phyloP scores from a whole-genome alignment of 2,888 invertebrate species.

The Lasius fuliginosus region DNA sequence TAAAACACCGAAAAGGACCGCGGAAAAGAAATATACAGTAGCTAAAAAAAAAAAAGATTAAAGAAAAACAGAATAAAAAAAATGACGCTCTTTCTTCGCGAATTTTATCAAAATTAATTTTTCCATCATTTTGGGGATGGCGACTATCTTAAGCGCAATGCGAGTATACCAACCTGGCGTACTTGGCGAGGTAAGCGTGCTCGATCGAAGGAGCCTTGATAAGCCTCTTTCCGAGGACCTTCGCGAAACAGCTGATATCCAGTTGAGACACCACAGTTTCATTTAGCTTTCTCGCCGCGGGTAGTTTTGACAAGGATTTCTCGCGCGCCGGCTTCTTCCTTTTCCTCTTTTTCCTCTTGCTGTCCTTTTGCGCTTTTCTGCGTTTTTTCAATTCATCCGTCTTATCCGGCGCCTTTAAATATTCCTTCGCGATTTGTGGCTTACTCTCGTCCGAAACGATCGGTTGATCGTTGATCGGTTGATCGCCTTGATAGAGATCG shows the following conservation, averaged over 20 bases:
- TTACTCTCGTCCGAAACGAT: constrained; percentile 38
- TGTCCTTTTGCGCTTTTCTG: constrained; percentile 68
- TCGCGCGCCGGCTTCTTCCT: constrained; percentile 74
- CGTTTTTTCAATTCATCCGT: constrained; percentile 75
- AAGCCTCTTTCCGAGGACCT: constrained; percentile 75
- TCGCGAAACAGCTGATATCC: constrained; percentile 80
- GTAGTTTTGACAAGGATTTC: constrained; percentile 68
- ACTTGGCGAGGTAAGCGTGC: constrained; percentile 78
- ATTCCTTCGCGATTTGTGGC: constrained; percentile 52
- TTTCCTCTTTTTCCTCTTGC: constrained; percentile 73
- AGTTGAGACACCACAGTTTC: constrained; percentile 79
- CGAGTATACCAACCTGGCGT: constrained; percentile 75
- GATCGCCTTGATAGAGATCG: constrained; percentile 66
- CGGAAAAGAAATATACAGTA: background rate
- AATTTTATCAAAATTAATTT: background rate
- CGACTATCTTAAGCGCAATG: background rate
- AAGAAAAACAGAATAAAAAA: background rate
- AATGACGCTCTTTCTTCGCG: background rate
- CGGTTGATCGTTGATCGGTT: constrained; percentile 74
- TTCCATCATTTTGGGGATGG: background rate
- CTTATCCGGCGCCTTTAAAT: constrained; percentile 68
- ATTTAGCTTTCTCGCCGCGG: constrained; percentile 74
- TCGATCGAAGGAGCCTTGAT: constrained; percentile 80
- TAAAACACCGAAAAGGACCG: background rate
- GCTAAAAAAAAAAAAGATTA: background rate